Percentiles rank a stretch among this genome's conserved stretches.
Conservation (phyloP, 92 coral and sea anemone species). For the Paragorgia papillata region DNA sequence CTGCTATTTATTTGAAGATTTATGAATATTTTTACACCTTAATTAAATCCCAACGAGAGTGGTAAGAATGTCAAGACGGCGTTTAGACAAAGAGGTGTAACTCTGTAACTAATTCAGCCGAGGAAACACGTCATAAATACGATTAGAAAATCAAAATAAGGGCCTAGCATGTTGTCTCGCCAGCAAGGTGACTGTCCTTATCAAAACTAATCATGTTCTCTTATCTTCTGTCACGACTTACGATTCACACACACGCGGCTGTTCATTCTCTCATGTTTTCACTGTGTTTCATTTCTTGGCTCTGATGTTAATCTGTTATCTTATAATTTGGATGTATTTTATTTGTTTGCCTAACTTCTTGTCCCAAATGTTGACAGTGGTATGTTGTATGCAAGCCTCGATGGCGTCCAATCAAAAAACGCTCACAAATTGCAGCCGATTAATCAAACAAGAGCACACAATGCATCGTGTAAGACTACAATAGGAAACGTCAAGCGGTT, state of each 20-base stretch:
- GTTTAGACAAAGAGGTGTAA: constrained; percentile 15
- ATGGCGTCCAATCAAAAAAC: constrained; percentile 26
- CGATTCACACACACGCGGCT: neutral
- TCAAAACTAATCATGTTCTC: neutral
- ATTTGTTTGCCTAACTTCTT: constrained; percentile 21
- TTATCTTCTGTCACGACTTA: neutral
- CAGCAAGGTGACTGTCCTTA: neutral
- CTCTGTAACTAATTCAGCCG: constrained; percentile 30
- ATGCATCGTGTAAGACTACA: constrained; percentile 11
- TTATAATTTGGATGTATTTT: constrained; percentile 40
- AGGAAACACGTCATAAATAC: constrained; percentile 15
- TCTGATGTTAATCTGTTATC: constrained; percentile 46
- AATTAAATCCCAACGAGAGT: constrained; percentile 22
- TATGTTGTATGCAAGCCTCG: constrained; percentile 3
- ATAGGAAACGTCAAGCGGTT: constrained; percentile 39
- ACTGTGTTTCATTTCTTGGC: constrained; percentile 27
- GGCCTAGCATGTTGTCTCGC: neutral
- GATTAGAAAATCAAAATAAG: neutral
- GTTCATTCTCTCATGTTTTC: constrained; percentile 23
- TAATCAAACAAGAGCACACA: constrained; percentile 33
- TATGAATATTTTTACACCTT: constrained; percentile 33
- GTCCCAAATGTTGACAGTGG: constrained; percentile 39
- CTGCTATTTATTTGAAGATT: constrained; percentile 29
- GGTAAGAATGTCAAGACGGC: neutral
- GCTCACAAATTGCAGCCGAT: constrained; percentile 32